A percentile compares a stretch with the other conserved stretches of the same genome.
These are phyloP conservation scores for Gambelia wislizenii DNA, from an alignment of 2,797 vertebrate genomes.

Conservation along the genomic window DNA sequence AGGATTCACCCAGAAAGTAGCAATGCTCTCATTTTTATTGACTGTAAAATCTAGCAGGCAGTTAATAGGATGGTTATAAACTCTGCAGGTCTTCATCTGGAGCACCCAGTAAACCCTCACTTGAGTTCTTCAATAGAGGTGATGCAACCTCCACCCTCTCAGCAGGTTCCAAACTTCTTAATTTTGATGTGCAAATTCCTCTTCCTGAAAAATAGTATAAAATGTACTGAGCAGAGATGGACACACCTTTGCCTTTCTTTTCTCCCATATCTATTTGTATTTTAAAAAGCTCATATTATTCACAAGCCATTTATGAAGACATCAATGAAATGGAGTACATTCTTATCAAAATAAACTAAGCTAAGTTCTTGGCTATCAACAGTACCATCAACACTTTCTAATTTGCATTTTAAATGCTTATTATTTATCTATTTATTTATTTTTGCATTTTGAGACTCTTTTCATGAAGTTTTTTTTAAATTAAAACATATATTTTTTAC, in stretches of 20 bases:
- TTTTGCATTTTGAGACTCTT: no score
- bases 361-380: background rate
- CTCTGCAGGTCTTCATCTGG: background rate
- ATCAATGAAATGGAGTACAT: background rate
- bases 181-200: conserved; percentile 36
- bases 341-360: background rate
- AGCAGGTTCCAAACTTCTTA: conserved; percentile 61
- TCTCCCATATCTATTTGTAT: background rate
- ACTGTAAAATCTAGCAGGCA: fast-evolving
- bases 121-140: background rate
- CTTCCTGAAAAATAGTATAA: conserved; percentile 59
- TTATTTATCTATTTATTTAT: no score
- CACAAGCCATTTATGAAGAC: background rate
- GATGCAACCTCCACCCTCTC: fast-evolving
- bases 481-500: no score
- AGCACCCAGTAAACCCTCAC: fast-evolving
- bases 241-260: background rate
- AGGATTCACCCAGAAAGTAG: background rate
- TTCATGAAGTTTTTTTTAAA: no score
- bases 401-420: no score
- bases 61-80: background rate
- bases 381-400: no score
- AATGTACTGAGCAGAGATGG: conserved; percentile 12
- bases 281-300: background rate
- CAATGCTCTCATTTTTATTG: conserved; percentile 68